phyloP scores from a whole-genome alignment of 2,797 vertebrate species.

The Acridotheres tristis region DNA sequence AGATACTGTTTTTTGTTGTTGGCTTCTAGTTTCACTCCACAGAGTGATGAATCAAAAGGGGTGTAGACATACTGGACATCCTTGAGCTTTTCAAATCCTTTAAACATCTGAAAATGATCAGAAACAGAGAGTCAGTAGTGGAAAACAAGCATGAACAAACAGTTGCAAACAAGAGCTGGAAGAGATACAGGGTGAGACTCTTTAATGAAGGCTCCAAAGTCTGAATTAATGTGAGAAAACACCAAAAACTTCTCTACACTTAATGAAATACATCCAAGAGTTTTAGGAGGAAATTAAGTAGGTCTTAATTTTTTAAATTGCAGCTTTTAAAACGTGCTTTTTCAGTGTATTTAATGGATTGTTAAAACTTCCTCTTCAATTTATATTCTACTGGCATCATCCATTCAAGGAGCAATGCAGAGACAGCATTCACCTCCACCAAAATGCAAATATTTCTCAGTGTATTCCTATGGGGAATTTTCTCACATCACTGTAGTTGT shows the following conservation, averaged over 20 bases:
- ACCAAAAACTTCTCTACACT: not conserved
- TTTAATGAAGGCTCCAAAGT: not conserved
- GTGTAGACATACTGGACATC: conserved; percentile 92
- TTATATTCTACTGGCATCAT: not conserved
- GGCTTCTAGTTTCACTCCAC: conserved; percentile 88
- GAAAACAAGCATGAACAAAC: not conserved
- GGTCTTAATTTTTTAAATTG: not conserved
- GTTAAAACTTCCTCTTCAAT: not conserved
- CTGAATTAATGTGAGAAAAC: not conserved
- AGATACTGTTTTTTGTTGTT: conserved; percentile 92
- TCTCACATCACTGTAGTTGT: not conserved
- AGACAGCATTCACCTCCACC: not conserved
- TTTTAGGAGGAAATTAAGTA: not conserved
- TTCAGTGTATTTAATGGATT: not conserved
- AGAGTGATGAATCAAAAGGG: conserved; percentile 87
- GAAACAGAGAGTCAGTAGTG: not conserved
- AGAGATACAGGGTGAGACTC: not conserved
- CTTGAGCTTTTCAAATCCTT: conserved; percentile 91
- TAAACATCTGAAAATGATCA: conserved; percentile 87
- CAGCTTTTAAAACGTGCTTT: not conserved
- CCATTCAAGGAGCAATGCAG: not conserved
- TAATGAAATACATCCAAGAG: not conserved
- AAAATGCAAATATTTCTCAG: not conserved
- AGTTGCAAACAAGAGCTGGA: not conserved
- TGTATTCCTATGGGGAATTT: not conserved